Conservation (phyloP, 2,888 invertebrate genomes). For the Papilio elwesi region DNA sequence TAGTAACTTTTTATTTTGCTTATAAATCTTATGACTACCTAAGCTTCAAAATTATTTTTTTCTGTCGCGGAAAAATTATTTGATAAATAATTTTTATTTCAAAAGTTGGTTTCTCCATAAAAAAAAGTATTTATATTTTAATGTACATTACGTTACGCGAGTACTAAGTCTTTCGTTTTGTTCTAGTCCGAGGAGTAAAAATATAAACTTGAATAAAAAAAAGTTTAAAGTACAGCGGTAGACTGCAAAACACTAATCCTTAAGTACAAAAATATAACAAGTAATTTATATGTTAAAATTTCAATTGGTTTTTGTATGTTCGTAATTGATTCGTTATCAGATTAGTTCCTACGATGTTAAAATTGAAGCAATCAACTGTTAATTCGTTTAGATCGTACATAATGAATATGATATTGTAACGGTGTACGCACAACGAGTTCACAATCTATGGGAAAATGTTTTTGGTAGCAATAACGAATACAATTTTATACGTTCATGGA, state of each 20-base stretch:
- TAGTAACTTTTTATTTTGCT: no score
- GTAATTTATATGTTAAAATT: slow-evolving; percentile 2
- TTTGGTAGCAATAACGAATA: neutral
- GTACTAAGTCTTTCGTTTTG: no score
- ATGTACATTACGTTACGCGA: no score
- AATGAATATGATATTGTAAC: slow-evolving; percentile 16
- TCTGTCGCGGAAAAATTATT: no score
- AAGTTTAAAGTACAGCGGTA: no score
- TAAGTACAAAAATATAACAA: neutral
- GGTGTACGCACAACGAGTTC: slow-evolving; percentile 14
- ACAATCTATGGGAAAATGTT: slow-evolving; percentile 20
- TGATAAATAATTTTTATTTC: no score
- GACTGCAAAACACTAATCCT: neutral
- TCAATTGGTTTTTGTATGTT: neutral
- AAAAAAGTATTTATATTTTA: no score
- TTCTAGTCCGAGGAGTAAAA: no score
- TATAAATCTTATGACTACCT: no score
- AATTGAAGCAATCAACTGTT: slow-evolving; percentile 32
- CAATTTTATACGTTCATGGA: neutral
- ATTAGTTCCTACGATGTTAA: slow-evolving; percentile 5
- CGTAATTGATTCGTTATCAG: neutral
- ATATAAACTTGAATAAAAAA: no score
- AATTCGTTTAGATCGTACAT: slow-evolving; percentile 2
- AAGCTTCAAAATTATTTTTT: no score
- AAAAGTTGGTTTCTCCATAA: no score